Evolutionary conservation across 2,113 vertebrate species (phyloP).

Genomic region (Xenus cinereus): DNA sequence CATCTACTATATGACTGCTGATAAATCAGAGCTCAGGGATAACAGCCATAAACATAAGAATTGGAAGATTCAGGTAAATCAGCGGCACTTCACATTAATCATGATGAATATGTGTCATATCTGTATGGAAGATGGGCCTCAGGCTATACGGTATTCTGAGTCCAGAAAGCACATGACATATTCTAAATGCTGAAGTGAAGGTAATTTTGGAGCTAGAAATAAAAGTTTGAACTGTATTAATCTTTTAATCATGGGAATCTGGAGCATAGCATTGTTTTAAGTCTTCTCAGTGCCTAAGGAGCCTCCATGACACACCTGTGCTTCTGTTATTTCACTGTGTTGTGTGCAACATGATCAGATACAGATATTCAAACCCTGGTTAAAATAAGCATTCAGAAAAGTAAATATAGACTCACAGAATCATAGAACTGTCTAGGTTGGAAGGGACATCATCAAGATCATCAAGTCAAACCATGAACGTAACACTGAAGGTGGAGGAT

Average conservation of each 20-base stretch:
- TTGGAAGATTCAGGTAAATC: background rate
- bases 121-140: background rate
- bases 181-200: background rate
- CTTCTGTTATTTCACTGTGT: background rate
- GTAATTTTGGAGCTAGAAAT: background rate
- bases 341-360: background rate
- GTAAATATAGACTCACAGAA: background rate
- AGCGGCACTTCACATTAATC: background rate
- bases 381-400: background rate
- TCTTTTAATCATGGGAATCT: background rate
- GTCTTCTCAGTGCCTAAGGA: background rate
- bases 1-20: background rate
- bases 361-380: background rate
- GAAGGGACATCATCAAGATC: background rate
- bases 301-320: background rate
- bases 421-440: background rate
- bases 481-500: background rate
- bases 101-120: background rate
- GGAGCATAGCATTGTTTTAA: background rate
- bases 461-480: background rate
- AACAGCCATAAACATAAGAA: background rate
- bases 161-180: background rate
- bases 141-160: background rate
- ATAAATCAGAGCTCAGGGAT: background rate
- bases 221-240: background rate